Conservation (phyloP, 2,888 invertebrate genomes). For the Trisateles emortualis region DNA sequence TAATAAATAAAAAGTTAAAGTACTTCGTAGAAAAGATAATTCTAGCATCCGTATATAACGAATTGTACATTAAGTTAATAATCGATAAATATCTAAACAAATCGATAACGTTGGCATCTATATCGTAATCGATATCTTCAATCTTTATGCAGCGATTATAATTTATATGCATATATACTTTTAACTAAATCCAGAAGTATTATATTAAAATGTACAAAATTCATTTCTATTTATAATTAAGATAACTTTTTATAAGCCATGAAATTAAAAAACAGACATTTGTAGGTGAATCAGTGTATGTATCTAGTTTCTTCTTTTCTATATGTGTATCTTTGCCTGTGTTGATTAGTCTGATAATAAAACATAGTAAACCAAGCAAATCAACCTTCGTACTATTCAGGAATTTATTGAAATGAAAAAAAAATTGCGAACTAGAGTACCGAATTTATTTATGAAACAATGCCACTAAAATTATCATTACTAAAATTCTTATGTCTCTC, state of each 20-base stretch:
- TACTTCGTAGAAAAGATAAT: neutral
- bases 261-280: constrained; percentile 9
- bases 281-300: no score
- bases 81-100: constrained; percentile 28
- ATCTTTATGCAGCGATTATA: constrained; percentile 26
- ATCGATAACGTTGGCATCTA: constrained; percentile 14
- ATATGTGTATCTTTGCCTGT: no score
- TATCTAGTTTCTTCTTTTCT: no score
- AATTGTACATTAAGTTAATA: constrained; percentile 14
- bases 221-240: constrained; percentile 29
- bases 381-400: no score
- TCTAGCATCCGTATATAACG: neutral
- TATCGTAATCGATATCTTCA: constrained; percentile 30
- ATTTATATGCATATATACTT: constrained; percentile 25
- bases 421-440: no score
- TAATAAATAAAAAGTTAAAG: constrained; percentile 22
- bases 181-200: constrained; percentile 25
- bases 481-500: no score
- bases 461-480: no score
- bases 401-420: no score
- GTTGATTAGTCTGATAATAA: no score
- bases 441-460: no score
- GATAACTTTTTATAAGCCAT: constrained; percentile 31
- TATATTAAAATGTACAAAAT: constrained; percentile 26
- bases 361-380: no score